These are phyloP conservation scores for Melitaea cinxia DNA, from an alignment of 1,140 invertebrate species.

Conservation along the genomic window DNA sequence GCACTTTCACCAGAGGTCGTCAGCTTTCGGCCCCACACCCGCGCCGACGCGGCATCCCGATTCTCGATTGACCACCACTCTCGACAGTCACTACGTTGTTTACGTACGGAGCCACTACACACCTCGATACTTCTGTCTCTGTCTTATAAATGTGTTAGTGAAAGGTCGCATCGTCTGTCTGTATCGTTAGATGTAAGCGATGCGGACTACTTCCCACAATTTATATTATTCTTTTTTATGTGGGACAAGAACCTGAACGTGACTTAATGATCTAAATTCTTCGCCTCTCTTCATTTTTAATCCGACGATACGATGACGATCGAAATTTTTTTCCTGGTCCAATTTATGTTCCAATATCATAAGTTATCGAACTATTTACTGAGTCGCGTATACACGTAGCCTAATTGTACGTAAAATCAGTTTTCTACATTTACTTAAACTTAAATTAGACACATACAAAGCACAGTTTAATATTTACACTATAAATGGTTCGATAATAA, in stretches of 20 bases:
- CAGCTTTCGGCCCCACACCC: constrained; percentile 59
- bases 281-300: constrained; percentile 11
- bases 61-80: constrained; percentile 54
- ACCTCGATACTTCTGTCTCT: constrained; percentile 44
- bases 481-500: constrained; percentile 55
- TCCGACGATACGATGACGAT: background rate
- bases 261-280: constrained; percentile 59
- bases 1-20: constrained; percentile 75
- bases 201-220: constrained; percentile 70
- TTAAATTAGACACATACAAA: constrained; percentile 39
- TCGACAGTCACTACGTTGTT: constrained; percentile 31
- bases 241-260: constrained; percentile 67
- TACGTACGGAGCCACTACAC: constrained; percentile 26
- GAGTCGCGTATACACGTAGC: background rate
- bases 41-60: constrained; percentile 58
- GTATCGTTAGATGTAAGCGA: constrained; percentile 37
- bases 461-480: constrained; percentile 49
- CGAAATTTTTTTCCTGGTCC: background rate
- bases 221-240: constrained; percentile 62
- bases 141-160: constrained; percentile 48
- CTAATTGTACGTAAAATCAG: constrained; percentile 20
- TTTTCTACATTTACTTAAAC: constrained; percentile 41
- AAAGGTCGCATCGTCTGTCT: constrained; percentile 53
- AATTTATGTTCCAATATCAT: background rate
- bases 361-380: background rate